Percentiles rank a stretch among this genome's conserved stretches.
phyloP scores from a whole-genome alignment of 2,113 vertebrate species.

The Corythoichthys haematopterus region DNA sequence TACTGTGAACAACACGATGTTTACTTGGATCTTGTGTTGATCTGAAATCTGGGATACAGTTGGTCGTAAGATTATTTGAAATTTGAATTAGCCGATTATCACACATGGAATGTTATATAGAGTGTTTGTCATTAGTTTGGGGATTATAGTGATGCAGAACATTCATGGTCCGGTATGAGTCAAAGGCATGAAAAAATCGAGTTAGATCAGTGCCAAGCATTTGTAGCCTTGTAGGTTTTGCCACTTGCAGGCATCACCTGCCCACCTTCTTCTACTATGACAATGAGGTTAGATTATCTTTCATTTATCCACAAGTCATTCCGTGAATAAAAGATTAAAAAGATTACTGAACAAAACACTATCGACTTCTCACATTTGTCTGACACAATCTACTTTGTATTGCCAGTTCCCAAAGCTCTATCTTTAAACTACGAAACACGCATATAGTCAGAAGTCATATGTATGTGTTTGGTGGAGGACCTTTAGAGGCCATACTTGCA shows the following conservation, averaged over 20 bases:
- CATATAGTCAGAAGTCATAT: constrained; percentile 17
- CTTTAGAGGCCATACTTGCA: constrained; percentile 39
- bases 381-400: background rate
- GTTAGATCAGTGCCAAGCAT: no score
- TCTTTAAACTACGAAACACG: constrained; percentile 9
- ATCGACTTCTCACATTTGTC: background rate
- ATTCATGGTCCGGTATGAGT: background rate
- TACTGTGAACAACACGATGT: constrained; percentile 24
- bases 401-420: background rate
- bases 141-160: background rate
- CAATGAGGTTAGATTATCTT: no score
- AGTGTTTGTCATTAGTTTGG: background rate
- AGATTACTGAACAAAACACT: background rate
- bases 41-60: background rate
- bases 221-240: background rate
- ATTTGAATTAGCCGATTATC: background rate
- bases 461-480: constrained; percentile 36
- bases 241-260: no score
- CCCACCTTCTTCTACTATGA: no score
- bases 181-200: background rate
- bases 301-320: background rate
- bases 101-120: background rate
- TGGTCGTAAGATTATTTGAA: background rate
- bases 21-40: constrained; percentile 23
- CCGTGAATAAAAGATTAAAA: background rate